Evolutionary conservation across 2,113 vertebrate species (phyloP).

Genomic region (Pedionomus torquatus): DNA sequence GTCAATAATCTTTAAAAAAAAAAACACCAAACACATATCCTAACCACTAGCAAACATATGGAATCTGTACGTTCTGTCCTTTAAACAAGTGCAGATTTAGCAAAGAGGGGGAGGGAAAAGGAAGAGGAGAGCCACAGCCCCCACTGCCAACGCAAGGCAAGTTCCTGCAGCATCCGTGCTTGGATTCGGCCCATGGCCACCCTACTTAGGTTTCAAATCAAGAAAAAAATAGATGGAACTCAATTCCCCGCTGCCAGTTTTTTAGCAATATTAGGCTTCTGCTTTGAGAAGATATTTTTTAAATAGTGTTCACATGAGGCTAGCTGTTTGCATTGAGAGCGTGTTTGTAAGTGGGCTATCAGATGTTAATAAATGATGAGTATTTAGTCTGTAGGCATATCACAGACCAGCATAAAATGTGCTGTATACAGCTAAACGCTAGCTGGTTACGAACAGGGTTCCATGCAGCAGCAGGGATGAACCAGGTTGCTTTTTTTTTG

Average conservation of each 20-base stretch:
- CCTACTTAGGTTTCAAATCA: conserved; percentile 12
- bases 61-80: conserved; percentile 60
- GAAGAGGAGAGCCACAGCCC: conserved; percentile 12
- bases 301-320: background rate
- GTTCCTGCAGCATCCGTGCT: conserved; percentile 43
- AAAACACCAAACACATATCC: background rate
- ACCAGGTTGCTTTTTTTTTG: background rate
- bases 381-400: background rate
- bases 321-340: background rate
- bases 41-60: conserved; percentile 44
- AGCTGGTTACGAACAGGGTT: background rate
- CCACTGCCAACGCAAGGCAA: conserved; percentile 41
- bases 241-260: background rate
- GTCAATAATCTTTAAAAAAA: background rate
- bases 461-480: background rate
- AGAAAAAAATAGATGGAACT: conserved; percentile 11
- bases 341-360: background rate
- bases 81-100: conserved; percentile 70
- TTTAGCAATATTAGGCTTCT: background rate
- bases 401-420: background rate
- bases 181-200: conserved; percentile 25
- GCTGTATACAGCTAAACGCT: background rate
- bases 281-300: background rate
- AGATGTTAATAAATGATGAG: background rate
- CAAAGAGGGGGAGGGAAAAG: conserved; percentile 60